Conservation (phyloP, 2,113 vertebrate species). For the Parus major region DNA sequence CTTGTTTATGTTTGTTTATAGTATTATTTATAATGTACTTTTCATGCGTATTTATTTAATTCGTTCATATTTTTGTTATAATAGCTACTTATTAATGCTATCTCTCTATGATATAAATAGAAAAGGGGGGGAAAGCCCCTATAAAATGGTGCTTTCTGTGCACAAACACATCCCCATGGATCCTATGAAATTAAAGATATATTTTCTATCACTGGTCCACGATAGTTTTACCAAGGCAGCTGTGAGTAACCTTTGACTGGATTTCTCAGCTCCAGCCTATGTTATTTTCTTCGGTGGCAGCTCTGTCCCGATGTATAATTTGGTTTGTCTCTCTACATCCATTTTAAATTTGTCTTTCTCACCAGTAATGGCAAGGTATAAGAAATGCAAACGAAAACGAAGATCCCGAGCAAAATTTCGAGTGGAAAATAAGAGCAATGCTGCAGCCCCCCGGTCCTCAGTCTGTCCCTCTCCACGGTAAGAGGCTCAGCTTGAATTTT, state of each 20-base stretch:
- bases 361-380: slow-evolving; percentile 70
- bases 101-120: too few relatives aligned
- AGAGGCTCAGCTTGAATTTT: not conserved
- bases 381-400: slow-evolving; percentile 46
- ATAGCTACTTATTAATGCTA: not conserved
- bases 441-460: not conserved
- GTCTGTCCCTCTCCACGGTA: slow-evolving; percentile 35
- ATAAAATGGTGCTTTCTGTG: accelerated
- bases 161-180: accelerated
- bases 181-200: accelerated
- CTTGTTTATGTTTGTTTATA: accelerated
- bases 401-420: slow-evolving; percentile 31
- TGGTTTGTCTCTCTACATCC: accelerated
- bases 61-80: too few relatives aligned
- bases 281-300: not conserved
- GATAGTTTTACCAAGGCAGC: not conserved
- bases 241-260: not conserved
- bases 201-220: accelerated
- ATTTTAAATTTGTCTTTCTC: not conserved
- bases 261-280: accelerated
- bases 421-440: not conserved
- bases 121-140: accelerated
- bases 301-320: accelerated
- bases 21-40: too few relatives aligned
- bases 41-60: not conserved